phyloP scores from a whole-genome alignment of 35 echinoderm and acorn worm genomes.

The Ophioderma brevispina region DNA sequence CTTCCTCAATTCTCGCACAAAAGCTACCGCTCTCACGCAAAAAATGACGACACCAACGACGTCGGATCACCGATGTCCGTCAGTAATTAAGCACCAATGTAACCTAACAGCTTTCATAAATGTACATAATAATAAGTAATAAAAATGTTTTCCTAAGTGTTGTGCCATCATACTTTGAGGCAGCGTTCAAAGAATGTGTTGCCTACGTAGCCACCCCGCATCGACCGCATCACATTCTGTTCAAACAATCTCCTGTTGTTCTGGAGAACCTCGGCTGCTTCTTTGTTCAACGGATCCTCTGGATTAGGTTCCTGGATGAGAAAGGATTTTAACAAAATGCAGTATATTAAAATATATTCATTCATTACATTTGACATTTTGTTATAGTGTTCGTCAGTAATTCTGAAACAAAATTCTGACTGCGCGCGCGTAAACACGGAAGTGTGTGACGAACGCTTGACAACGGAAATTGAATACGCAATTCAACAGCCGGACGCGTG shows the following conservation, averaged over 20 bases:
- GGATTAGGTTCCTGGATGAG: conserved; percentile 92
- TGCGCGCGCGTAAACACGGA: no score
- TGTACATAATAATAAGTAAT: background rate
- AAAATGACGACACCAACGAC: no score
- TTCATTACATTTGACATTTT: background rate
- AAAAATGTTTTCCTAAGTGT: background rate
- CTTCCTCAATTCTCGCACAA: no score
- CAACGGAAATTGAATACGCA: no score
- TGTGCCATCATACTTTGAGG: conserved; percentile 73
- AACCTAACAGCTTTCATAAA: background rate
- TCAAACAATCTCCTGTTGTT: conserved; percentile 92
- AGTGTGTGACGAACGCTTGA: no score
- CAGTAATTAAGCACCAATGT: background rate
- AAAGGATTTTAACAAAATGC: no score
- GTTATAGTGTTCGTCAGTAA: no score
- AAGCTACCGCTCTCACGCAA: no score
- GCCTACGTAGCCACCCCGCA: conserved; percentile 95
- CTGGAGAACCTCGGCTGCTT: conserved; percentile 93
- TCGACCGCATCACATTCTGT: conserved; percentile 92
- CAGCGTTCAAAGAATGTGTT: conserved; percentile 98
- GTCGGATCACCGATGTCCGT: no score
- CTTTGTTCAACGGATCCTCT: conserved; percentile 96
- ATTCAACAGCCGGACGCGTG: no score
- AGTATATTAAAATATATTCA: background rate
- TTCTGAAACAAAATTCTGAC: no score